Conservation (phyloP, 1,140 invertebrate species). For the Arctopsyche grandis region DNA sequence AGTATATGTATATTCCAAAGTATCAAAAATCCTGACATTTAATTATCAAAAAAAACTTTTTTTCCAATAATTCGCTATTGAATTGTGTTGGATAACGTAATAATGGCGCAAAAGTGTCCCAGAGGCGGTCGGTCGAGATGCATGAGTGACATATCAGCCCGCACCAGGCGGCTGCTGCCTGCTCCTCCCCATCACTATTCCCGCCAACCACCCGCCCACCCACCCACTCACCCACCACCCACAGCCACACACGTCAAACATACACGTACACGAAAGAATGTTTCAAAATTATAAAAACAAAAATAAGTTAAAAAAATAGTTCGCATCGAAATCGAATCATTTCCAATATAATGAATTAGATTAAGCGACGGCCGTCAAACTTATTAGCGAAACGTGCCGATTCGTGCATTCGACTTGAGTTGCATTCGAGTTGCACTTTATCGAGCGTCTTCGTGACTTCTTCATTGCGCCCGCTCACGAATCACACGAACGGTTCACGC, state of each 20-base stretch:
- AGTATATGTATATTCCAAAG: too few relatives aligned
- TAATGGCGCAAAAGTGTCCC: constrained; percentile 46
- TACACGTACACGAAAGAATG: background rate
- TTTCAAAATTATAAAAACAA: too few relatives aligned
- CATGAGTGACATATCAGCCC: constrained; percentile 54
- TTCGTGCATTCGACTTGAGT: constrained; percentile 7
- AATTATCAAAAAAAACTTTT: too few relatives aligned
- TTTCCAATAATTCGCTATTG: too few relatives aligned
- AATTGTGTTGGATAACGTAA: background rate
- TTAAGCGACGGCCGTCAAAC: background rate
- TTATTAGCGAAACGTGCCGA: constrained; percentile 13
- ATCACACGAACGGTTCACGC: constrained; percentile 1
- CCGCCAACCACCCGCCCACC: constrained; percentile 5
- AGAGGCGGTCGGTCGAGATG: constrained; percentile 49
- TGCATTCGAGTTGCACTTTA: constrained; percentile 6
- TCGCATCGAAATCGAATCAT: too few relatives aligned
- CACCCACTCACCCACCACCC: background rate
- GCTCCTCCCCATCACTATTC: constrained; percentile 13
- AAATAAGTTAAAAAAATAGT: too few relatives aligned
- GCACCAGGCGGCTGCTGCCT: constrained; percentile 42
- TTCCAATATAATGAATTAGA: too few relatives aligned
- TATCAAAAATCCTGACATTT: too few relatives aligned
- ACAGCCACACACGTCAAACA: constrained; percentile 1
- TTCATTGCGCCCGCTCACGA: constrained; percentile 5
- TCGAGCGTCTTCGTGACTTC: constrained; percentile 6